Evolutionary conservation across 2,888 invertebrate species (phyloP).

Genomic region (Acanthosepion lycidas): DNA sequence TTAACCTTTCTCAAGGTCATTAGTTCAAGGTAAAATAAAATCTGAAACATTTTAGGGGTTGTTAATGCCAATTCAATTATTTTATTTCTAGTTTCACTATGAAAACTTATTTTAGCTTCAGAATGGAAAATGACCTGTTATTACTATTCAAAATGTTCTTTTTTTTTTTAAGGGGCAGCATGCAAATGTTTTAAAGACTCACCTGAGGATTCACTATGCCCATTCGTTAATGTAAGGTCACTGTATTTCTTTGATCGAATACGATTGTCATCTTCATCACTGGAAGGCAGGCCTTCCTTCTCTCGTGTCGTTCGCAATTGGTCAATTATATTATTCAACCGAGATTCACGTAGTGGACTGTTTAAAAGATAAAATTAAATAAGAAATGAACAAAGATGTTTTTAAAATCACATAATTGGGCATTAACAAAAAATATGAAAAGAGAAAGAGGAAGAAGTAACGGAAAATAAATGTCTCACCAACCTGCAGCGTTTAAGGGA

Average conservation of each 20-base stretch:
- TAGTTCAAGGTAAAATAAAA: too few relatives aligned
- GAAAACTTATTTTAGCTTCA: too few relatives aligned
- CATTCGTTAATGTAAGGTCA: background rate
- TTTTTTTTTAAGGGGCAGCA: too few relatives aligned
- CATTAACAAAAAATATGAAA: background rate
- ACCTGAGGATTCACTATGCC: background rate
- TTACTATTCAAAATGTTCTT: too few relatives aligned
- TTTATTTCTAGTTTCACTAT: too few relatives aligned
- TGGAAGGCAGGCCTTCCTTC: conserved; percentile 50
- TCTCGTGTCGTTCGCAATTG: conserved; percentile 57
- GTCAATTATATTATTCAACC: conserved; percentile 60
- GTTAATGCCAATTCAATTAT: too few relatives aligned
- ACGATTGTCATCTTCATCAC: background rate
- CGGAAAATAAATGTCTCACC: background rate
- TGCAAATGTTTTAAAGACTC: background rate
- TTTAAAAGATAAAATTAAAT: conserved; percentile 2
- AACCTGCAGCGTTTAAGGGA: conserved; percentile 44
- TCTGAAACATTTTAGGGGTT: too few relatives aligned
- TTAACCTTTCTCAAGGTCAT: too few relatives aligned
- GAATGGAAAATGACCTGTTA: too few relatives aligned
- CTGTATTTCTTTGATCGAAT: background rate
- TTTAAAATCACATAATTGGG: too few relatives aligned
- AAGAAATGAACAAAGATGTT: too few relatives aligned
- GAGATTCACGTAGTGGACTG: conserved; percentile 55
- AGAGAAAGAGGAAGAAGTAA: background rate